Conservation (phyloP, 2,797 vertebrate species). For the Siniperca obscura region DNA sequence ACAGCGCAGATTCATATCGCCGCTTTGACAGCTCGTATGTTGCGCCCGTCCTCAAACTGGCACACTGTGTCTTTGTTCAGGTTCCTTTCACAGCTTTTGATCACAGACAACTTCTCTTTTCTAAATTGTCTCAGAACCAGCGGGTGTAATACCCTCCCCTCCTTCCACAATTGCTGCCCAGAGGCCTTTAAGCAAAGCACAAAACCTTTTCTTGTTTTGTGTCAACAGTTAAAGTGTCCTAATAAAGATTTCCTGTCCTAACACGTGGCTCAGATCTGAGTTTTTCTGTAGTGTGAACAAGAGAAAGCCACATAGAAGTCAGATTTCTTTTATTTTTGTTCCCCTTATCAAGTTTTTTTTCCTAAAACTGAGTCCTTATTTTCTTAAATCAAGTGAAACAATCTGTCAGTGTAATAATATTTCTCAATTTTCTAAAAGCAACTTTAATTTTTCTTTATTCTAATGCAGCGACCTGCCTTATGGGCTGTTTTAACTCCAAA, state of each 20-base stretch:
- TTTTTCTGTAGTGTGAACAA: neutral
- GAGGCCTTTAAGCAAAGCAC: constrained; percentile 8
- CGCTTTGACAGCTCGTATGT: constrained; percentile 75
- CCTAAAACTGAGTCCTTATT: neutral
- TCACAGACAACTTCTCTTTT: constrained; percentile 41
- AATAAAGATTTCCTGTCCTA: neutral
- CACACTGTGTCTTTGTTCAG: constrained; percentile 64
- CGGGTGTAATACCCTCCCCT: neutral
- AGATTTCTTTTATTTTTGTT: neutral
- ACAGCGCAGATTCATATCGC: constrained; percentile 82
- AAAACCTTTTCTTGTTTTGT: neutral
- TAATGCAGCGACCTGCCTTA: neutral
- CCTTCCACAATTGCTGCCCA: neutral
- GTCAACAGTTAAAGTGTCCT: neutral
- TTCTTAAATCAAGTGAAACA: neutral
- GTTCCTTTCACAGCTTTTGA: constrained; percentile 55
- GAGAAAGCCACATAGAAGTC: neutral
- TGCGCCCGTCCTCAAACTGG: constrained; percentile 61
- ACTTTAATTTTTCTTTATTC: neutral
- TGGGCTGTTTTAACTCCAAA: neutral
- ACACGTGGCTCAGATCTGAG: neutral
- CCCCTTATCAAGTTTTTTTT: neutral
- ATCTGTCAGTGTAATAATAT: neutral
- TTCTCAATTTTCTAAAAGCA: neutral
- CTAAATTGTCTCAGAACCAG: neutral